Conservation (phyloP, 1,140 invertebrate species). For the Lucilia sericata region DNA sequence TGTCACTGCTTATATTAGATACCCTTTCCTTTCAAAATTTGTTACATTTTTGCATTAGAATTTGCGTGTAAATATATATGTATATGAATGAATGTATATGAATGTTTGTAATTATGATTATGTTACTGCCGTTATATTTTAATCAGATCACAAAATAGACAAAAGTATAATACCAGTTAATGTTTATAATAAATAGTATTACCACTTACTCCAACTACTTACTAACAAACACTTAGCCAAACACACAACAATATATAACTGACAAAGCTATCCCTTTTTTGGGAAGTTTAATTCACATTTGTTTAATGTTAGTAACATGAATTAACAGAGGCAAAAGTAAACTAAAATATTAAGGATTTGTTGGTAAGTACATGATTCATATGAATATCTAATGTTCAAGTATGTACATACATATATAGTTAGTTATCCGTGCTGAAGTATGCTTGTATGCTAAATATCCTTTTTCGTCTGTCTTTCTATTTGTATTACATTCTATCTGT, state of each 20-base stretch:
- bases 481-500: neutral
- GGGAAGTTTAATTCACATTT: neutral
- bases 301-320: neutral
- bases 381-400: neutral
- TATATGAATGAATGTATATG: neutral
- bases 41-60: too few species aligned
- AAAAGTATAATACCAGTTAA: constrained; percentile 51
- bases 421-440: neutral
- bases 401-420: neutral
- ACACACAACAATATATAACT: neutral
- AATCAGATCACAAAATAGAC: neutral
- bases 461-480: neutral
- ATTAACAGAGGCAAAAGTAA: neutral
- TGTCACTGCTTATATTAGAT: too few species aligned
- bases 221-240: neutral
- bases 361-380: neutral
- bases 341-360: constrained; percentile 38
- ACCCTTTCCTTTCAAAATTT: too few species aligned
- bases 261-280: neutral
- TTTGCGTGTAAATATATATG: too few species aligned
- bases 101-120: constrained; percentile 21
- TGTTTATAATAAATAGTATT: constrained; percentile 43
- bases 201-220: neutral
- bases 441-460: neutral
- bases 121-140: constrained; percentile 26